phyloP scores from a whole-genome alignment of 2,113 vertebrate genomes.

The Ibidorhyncha struthersii region DNA sequence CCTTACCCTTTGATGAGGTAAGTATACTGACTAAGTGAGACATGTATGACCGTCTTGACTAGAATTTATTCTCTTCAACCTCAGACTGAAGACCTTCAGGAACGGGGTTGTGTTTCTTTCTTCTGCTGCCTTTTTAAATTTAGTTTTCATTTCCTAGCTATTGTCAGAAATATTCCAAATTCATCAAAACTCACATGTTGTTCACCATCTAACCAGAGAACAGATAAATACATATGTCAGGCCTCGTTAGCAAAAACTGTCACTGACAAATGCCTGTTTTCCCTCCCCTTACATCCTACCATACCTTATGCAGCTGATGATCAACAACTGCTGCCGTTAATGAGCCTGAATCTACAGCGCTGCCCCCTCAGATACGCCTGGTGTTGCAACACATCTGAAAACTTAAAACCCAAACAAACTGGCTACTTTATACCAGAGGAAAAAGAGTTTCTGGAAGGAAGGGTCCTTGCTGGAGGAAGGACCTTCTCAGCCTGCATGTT shows the following conservation, averaged over 20 bases:
- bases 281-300: neutral
- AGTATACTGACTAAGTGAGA: neutral
- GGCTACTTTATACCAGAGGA: neutral
- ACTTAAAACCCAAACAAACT: neutral
- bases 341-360: neutral
- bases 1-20: neutral
- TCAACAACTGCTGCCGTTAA: conserved; percentile 24
- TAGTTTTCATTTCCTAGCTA: neutral
- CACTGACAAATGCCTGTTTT: neutral
- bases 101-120: neutral
- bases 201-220: neutral
- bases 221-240: conserved; percentile 30
- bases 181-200: neutral
- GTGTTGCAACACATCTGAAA: conserved; percentile 10
- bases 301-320: conserved; percentile 7
- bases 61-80: neutral
- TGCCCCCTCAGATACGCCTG: neutral
- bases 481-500: neutral
- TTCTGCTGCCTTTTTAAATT: neutral
- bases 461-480: neutral
- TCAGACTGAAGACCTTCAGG: neutral
- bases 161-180: conserved; percentile 15
- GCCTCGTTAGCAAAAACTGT: neutral
- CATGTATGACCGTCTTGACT: neutral
- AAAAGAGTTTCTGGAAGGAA: neutral